Base-by-base conservation (phyloP, 2,888 invertebrate species). In the Hypomecis atomaria region DNA sequence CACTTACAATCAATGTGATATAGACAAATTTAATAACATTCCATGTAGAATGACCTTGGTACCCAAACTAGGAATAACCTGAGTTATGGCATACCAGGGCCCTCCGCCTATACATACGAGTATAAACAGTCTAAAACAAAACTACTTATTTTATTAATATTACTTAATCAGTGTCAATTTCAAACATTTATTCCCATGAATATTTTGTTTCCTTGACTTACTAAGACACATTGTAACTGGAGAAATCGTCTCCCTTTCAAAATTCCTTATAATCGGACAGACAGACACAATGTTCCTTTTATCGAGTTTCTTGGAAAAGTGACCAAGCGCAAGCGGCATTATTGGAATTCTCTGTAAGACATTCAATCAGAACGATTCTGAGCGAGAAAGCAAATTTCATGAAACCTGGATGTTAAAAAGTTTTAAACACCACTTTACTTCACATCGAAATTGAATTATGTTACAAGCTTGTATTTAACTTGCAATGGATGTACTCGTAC, bases 281-380 rank as follows among this genome's bases (percentile, higher is more conserved):
- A 11, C 10, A n/a, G 10, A 37, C 13, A 59, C 49, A 49, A 45
- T 59, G 59, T 45, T 45, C 33, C 40, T 45, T 59, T 59, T 53
- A 53, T 47, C n/a, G 23, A 9, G 4, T 10, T 59, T 59, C 59
- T 45, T n/a, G 10, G 59, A 52, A 59, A 45, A 59, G n/a, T 11
- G 45, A 40, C 53, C 11, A 40, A 53, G 8, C 52, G 33, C 11
- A 40, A 53, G 8, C 52, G 33, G 10, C 33, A 40, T 57, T 34
- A 48, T 8, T 33, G 8, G 37, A 43, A 7, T 43, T 59, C 45
- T 45, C 7, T 6, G 44, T 33, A 44, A n/a, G 23, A 33, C 38
- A 23, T 5, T 8, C 44, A 38, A 59, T 59, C 36, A 9, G 8
- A 13, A 34, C 6, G n/a, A 43, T 0, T n/a, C 11, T 42, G 42